A percentile compares a stretch with the other conserved stretches of the same genome.
These are phyloP conservation scores for Smittia sp. DNA, from an alignment of 2,888 invertebrate species.

Conservation along the genomic window DNA sequence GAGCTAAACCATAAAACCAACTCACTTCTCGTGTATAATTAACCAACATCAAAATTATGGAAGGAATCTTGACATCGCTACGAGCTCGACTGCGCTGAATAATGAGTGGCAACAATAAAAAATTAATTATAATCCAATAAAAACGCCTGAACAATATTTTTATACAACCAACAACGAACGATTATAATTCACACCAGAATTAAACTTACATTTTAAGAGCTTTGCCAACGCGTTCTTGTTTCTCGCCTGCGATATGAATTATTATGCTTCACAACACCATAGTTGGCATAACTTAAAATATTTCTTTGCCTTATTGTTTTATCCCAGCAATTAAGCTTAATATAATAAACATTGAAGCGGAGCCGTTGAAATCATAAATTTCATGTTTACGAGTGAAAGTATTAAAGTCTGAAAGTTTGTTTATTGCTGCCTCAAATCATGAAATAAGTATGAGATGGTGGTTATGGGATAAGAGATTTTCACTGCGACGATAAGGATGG, in stretches of 20 bases:
- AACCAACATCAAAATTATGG: constrained; percentile 28
- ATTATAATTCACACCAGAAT: constrained; percentile 23
- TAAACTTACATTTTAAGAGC: not conserved
- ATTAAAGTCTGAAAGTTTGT: not conserved
- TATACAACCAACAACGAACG: constrained; percentile 31
- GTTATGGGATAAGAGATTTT: not conserved
- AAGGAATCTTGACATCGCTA: constrained; percentile 22
- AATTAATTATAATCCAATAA: constrained; percentile 39
- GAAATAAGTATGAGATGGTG: not conserved
- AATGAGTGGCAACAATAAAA: constrained; percentile 35
- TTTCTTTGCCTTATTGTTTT: constrained; percentile 29
- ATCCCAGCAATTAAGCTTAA: constrained; percentile 33
- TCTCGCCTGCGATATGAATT: not conserved
- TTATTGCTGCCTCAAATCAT: not conserved
- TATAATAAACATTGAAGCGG: constrained; percentile 31
- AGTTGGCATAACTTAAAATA: constrained; percentile 11
- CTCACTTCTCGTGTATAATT: constrained; percentile 26
- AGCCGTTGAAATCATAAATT: constrained; percentile 27
- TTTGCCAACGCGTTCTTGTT: not conserved
- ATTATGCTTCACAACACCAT: constrained; percentile 10
- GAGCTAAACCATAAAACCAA: constrained; percentile 28
- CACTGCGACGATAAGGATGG: not conserved
- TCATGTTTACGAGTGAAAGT: not conserved
- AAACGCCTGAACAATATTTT: constrained; percentile 4
- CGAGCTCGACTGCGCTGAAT: not conserved